Evolutionary conservation across 2,113 vertebrate species (phyloP), one percentile per base, ranked within the genome.

Genomic region (Nothoprocta perdicaria): DNA sequence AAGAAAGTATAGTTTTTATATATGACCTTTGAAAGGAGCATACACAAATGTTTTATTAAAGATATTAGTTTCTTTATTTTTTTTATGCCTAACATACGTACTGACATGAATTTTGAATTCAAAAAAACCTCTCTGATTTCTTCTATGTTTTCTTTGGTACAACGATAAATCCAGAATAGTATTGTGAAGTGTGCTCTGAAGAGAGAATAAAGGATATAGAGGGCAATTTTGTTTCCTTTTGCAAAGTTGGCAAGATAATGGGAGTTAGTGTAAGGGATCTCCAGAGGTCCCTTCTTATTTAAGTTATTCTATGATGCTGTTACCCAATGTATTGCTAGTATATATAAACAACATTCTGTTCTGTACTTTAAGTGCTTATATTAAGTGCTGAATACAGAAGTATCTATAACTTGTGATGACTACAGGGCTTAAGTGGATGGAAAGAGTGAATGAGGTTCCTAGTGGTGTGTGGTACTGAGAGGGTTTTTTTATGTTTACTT

Each of bases 111-210:
- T 50, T 50, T 72, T 81, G 40, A 50, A 8, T 35, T 21, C 4
- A 46, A 48, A 38, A 77, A 69, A 58, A 73, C 1, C 13, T 1
- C 7, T 78, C 33, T 0, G 0, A 61, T 58, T 63, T 60, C 0
- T 81, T 75, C 69, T 50, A 46, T 6, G 4, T 87, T 84, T 5
- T 66, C 35, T 31, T 3, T 82, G 24, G 2, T 46, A 29, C 14
- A 80, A 21, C 48, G 22, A 26, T 45, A 15, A 63, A 52, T 65
- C 43, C 65, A 22, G 46, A 60, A 13, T 9, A 43, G 7, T 29
- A 14, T 76, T 71, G 63, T 71, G 27, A 50, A 31, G 15, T 22
- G 17, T 65, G 17, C 23, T 87, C 21, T 10, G 29, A 35, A n/a
- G 38, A 50, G 29, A 62, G 12, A 71, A 61, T 50, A 68, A 78